Evolutionary conservation across 2,888 invertebrate species (phyloP).

Genomic region (Volucella zonaria): DNA sequence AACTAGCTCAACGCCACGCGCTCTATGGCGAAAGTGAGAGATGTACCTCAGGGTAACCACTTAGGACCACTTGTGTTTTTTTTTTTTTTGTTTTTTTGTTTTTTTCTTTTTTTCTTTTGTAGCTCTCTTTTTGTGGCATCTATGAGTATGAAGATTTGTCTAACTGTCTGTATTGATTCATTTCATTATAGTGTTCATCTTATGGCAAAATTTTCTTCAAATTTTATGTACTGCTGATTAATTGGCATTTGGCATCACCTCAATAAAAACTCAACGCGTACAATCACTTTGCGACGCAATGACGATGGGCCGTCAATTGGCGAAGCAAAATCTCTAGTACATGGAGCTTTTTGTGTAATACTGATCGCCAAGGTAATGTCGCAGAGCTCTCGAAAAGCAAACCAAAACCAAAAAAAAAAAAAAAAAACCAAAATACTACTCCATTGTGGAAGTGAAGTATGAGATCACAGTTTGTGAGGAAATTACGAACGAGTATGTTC

Average conservation of each 20-base stretch:
- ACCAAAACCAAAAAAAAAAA: slow-evolving; percentile 20
- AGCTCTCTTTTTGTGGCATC: slow-evolving; percentile 7
- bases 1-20: slow-evolving; percentile 12
- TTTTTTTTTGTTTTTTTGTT: neutral
- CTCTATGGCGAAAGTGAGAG: slow-evolving; percentile 38
- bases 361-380: slow-evolving; percentile 23
- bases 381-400: slow-evolving; percentile 29
- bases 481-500: slow-evolving; percentile 7
- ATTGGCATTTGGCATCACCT: slow-evolving; percentile 56
- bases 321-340: slow-evolving; percentile 37
- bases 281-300: slow-evolving; percentile 36
- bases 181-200: slow-evolving; percentile 22
- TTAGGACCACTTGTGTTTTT: slow-evolving; percentile 38
- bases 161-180: slow-evolving; percentile 21
- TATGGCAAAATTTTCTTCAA: slow-evolving; percentile 41
- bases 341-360: slow-evolving; percentile 4
- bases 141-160: slow-evolving; percentile 23
- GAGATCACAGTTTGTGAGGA: slow-evolving; percentile 8
- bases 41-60: slow-evolving; percentile 41
- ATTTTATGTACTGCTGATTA: slow-evolving; percentile 39
- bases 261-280: slow-evolving; percentile 52
- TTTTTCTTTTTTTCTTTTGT: neutral
- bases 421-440: neutral
- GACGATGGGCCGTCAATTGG: slow-evolving; percentile 38
- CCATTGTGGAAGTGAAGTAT: neutral